Conservation (phyloP, 1,140 invertebrate species). For the Nasonia longicornis region DNA sequence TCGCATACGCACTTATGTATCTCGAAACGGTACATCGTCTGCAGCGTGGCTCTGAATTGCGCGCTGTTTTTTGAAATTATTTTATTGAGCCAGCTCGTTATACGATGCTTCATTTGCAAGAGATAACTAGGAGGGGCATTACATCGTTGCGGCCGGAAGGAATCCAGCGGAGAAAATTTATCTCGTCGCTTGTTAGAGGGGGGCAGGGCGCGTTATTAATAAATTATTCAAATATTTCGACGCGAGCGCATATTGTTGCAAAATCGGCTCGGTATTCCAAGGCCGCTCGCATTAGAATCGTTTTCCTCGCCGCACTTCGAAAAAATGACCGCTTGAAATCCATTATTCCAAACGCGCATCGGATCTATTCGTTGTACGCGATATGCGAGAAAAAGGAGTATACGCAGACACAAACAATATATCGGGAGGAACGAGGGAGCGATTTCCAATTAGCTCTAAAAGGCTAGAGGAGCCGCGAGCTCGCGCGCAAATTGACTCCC, state of each 20-base stretch:
- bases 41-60: background rate
- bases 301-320: background rate
- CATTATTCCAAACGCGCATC: too few species aligned
- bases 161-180: background rate
- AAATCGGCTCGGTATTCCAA: slow-evolving; percentile 43
- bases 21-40: background rate
- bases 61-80: background rate
- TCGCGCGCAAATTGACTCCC: too few species aligned
- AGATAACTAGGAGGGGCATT: background rate
- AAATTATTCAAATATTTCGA: background rate
- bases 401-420: too few species aligned
- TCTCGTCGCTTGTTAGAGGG: background rate
- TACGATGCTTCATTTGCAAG: background rate
- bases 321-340: background rate
- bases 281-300: slow-evolving; percentile 38
- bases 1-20: too few species aligned
- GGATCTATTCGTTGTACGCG: too few species aligned
- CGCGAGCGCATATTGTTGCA: slow-evolving; percentile 33
- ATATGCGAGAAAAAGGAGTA: too few species aligned
- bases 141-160: background rate
- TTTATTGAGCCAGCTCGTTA: background rate
- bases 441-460: background rate
- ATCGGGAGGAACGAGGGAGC: background rate
- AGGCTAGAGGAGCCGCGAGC: background rate
- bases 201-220: background rate